These are phyloP conservation scores for Penaeus japonicus DNA, from an alignment of 1,140 invertebrate genomes.

Conservation along the genomic window DNA sequence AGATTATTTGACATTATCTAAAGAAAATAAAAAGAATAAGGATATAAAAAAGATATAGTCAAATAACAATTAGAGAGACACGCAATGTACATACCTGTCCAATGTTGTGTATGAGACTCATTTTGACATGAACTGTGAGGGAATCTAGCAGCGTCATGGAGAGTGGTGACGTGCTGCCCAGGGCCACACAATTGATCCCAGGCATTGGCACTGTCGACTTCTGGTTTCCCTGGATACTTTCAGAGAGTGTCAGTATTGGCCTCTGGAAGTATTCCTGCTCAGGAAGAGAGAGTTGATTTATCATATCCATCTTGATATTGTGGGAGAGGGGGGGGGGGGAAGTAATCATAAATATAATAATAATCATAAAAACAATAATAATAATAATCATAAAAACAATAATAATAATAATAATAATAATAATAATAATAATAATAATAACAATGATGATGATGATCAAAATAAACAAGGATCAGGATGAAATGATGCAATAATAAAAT, in stretches of 20 bases:
- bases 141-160: slow-evolving; percentile 93
- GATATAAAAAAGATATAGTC: background rate
- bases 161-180: slow-evolving; percentile 80
- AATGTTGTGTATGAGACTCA: slow-evolving; percentile 95
- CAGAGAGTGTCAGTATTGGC: slow-evolving; percentile 88
- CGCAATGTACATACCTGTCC: slow-evolving; percentile 3
- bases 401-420: too few species aligned
- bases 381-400: too few species aligned
- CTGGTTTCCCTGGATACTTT: slow-evolving; percentile 83
- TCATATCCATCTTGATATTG: background rate
- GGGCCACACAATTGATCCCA: slow-evolving; percentile 66
- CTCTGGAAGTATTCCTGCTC: slow-evolving; percentile 68
- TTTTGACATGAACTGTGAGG: slow-evolving; percentile 95
- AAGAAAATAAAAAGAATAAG: background rate
- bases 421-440: too few species aligned
- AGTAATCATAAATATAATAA: too few species aligned
- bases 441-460: too few species aligned
- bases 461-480: too few species aligned
- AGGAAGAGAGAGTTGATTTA: slow-evolving; percentile 61
- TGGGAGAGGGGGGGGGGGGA: too few species aligned
- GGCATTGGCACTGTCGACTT: slow-evolving; percentile 69
- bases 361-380: too few species aligned
- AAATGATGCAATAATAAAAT: too few species aligned
- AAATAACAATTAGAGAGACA: too few species aligned
- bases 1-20: background rate